phyloP scores from a whole-genome alignment of 1,140 invertebrate genomes.

The Artemia franciscana region DNA sequence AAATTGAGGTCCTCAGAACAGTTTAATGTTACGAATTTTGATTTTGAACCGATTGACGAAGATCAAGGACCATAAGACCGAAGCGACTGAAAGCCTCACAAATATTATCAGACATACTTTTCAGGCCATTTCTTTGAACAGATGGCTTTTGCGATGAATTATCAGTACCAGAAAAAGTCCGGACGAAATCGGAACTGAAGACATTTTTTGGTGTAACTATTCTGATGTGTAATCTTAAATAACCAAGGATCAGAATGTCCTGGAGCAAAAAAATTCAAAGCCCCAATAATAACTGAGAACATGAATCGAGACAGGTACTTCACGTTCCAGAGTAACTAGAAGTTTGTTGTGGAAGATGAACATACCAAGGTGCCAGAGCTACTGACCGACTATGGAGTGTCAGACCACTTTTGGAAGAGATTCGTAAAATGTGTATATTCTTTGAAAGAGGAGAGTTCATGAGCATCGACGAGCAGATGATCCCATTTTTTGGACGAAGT shows the following conservation, averaged over 20 bases:
- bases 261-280: not conserved
- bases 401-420: conserved; percentile 10
- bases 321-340: not conserved
- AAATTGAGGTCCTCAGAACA: not conserved
- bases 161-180: not conserved
- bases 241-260: not conserved
- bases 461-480: not conserved
- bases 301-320: not conserved
- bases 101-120: not conserved
- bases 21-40: not conserved
- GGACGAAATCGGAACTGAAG: not conserved
- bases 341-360: conserved; percentile 1
- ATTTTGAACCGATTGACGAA: not conserved
- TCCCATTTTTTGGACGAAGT: not conserved
- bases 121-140: not conserved
- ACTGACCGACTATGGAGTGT: conserved; percentile 12
- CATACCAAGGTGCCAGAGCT: not conserved
- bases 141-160: not conserved
- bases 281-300: not conserved
- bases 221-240: not conserved
- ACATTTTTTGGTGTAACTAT: not conserved
- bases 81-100: not conserved
- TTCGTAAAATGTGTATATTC: conserved; percentile 7
- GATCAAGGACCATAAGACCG: not conserved
- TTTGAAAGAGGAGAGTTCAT: no score